Percentiles rank a stretch among this genome's conserved stretches.
These are phyloP conservation scores for Enteromius anoplus DNA, from an alignment of 2,797 vertebrate species.

Conservation along the genomic window DNA sequence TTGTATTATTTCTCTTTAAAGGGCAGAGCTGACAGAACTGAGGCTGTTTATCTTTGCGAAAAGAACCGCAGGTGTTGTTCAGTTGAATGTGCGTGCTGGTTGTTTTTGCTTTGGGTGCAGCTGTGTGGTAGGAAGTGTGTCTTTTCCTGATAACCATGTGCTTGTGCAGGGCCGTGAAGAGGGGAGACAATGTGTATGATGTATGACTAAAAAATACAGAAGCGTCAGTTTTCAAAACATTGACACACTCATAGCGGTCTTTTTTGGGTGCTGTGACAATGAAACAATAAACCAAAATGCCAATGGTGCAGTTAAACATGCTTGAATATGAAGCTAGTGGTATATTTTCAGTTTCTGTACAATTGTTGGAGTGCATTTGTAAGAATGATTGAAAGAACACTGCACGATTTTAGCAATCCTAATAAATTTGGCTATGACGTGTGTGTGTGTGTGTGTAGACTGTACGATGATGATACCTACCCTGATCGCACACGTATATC, in stretches of 20 bases:
- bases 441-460: too few relatives aligned
- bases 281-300: constrained; percentile 33
- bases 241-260: not conserved
- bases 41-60: not conserved
- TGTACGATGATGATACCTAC: too few relatives aligned
- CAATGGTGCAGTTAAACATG: not conserved
- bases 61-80: constrained; percentile 15
- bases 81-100: constrained; percentile 12
- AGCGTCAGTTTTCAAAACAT: constrained; percentile 17
- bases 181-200: constrained; percentile 55
- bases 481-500: too few relatives aligned
- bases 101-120: constrained; percentile 53
- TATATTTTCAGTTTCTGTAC: not conserved
- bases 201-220: not conserved
- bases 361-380: not conserved
- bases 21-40: not conserved
- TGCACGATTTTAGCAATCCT: too few relatives aligned
- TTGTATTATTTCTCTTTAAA: constrained; percentile 14
- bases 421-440: too few relatives aligned
- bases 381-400: not conserved
- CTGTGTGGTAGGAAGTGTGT: constrained; percentile 65
- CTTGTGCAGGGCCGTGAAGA: constrained; percentile 36
- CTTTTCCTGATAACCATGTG: constrained; percentile 63
- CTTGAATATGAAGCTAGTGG: not conserved
- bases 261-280: not conserved